phyloP scores from a whole-genome alignment of 2,113 vertebrate species.

The Pollimyrus isidori region DNA sequence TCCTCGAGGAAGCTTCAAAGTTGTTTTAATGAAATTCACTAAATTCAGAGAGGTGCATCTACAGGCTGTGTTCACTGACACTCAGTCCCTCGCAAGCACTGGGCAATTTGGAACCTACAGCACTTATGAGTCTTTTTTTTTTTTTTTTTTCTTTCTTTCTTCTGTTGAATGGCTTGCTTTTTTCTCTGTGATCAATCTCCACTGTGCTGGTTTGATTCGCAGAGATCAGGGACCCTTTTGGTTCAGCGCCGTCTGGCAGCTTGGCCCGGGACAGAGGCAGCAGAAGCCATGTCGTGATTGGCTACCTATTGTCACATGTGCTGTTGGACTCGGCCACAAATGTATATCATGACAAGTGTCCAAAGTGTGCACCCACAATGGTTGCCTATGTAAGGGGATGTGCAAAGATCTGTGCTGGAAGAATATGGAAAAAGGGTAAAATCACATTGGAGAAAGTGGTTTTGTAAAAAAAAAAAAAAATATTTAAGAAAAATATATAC shows the following conservation, averaged over 20 bases:
- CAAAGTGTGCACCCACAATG: slow-evolving; percentile 40
- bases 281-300: background rate
- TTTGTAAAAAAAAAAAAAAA: background rate
- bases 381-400: slow-evolving; percentile 47
- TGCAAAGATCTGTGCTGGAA: slow-evolving; percentile 49
- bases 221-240: background rate
- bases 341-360: slow-evolving; percentile 39
- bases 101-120: slow-evolving; percentile 21
- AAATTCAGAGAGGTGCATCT: background rate
- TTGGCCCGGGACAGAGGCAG: background rate
- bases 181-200: background rate
- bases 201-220: background rate
- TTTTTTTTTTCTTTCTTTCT: too few species aligned
- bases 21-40: background rate
- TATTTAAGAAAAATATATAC: background rate
- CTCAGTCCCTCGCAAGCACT: background rate
- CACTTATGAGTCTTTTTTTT: slow-evolving; percentile 1
- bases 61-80: background rate
- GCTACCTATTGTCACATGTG: background rate
- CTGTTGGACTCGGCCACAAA: slow-evolving; percentile 13
- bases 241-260: background rate
- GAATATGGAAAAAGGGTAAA: slow-evolving; percentile 33
- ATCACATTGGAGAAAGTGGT: slow-evolving; percentile 22
- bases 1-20: background rate
- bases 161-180: background rate